Base-by-base conservation (phyloP, 1,140 invertebrate genomes). In the Mylabris phalerata region DNA sequence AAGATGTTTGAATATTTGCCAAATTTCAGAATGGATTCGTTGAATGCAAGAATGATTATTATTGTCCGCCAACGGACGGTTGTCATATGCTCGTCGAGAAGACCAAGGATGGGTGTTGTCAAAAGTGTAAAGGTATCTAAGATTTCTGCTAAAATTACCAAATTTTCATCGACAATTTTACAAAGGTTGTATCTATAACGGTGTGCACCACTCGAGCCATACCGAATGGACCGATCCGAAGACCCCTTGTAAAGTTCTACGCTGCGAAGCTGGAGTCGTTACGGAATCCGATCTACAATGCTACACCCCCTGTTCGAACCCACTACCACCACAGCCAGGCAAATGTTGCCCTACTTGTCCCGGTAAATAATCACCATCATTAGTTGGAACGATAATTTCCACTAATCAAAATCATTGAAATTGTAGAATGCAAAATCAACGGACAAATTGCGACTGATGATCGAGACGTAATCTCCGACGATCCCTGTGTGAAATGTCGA, bases 401-500 rank as follows among this genome's bases (percentile, higher is more conserved):
- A 42, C 10, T n/a, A 10, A 42, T 44, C 9, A 32, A 4, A 32
- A 32, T 27, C 26, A 47, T 27, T 55, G 45, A 47, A 39, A 61
- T 68, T 67, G 44, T 49, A 89, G 89, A 87, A 65, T 92, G 90
- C 68, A 78, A 81, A 65, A 82, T 92, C 62, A 92, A 91, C 65
- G 84, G 83, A 3, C 79, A 82, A 59, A 72, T 78, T 32, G 80
- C 81, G 13, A 77, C 79, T 2, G 83, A 90, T 63, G 88, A 88
- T n/a, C 80, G 87, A 49, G 85, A 87, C 62, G 88, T 89, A 9
- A 82, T 80, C 19, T 84, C 88, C 25, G 82, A 84, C 40, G 92
- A 95, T 77, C 90, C 91, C 1, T 96, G 93, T 72, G 76, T 94
- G 40, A 85, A 85, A 55, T 96, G 93, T 73, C 83, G 84, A 54